Percentiles rank a stretch among this genome's conserved stretches.
phyloP scores from a whole-genome alignment of 2,888 invertebrate species.

The Aphidius colemani region DNA sequence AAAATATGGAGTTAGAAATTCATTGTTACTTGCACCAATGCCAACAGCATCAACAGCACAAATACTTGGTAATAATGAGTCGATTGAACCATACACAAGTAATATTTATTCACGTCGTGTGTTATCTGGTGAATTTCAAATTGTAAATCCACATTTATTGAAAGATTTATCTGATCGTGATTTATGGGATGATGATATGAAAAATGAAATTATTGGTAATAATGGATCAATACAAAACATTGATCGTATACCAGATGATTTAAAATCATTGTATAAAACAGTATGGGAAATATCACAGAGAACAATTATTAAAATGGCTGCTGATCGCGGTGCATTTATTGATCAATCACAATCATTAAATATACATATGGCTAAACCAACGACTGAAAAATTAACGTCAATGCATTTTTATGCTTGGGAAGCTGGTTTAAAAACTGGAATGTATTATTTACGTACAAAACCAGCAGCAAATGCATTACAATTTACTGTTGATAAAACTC shows the following conservation, averaged over 20 bases:
- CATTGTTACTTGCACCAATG: slow-evolving; percentile 94
- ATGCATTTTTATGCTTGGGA: slow-evolving; percentile 99
- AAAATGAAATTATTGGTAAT: slow-evolving; percentile 87
- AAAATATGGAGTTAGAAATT: slow-evolving; percentile 89
- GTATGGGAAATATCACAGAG: slow-evolving; percentile 98
- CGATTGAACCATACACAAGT: slow-evolving; percentile 96
- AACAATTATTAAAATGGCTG: slow-evolving; percentile 92
- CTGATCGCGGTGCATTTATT: slow-evolving; percentile 96
- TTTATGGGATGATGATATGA: slow-evolving; percentile 95
- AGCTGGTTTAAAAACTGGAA: slow-evolving; percentile 96
- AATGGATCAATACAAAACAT: slow-evolving; percentile 94
- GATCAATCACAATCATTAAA: slow-evolving; percentile 99
- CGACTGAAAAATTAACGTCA: slow-evolving; percentile 90
- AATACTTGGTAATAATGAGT: slow-evolving; percentile 98
- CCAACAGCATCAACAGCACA: slow-evolving; percentile 99
- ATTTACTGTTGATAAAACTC: slow-evolving; percentile 93
- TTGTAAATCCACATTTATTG: slow-evolving; percentile 94
- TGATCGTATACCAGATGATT: slow-evolving; percentile 79
- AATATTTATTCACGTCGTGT: slow-evolving; percentile 95
- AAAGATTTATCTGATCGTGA: slow-evolving; percentile 89
- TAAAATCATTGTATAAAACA: slow-evolving; percentile 90
- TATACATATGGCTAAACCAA: slow-evolving; percentile 94
- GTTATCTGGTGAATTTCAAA: slow-evolving; percentile 92
- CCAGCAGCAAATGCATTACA: slow-evolving; percentile 96
- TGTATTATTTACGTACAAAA: slow-evolving; percentile 97